These are phyloP conservation scores for Periophthalmus magnuspinnatus DNA, from an alignment of 2,797 vertebrate genomes.

Conservation along the genomic window DNA sequence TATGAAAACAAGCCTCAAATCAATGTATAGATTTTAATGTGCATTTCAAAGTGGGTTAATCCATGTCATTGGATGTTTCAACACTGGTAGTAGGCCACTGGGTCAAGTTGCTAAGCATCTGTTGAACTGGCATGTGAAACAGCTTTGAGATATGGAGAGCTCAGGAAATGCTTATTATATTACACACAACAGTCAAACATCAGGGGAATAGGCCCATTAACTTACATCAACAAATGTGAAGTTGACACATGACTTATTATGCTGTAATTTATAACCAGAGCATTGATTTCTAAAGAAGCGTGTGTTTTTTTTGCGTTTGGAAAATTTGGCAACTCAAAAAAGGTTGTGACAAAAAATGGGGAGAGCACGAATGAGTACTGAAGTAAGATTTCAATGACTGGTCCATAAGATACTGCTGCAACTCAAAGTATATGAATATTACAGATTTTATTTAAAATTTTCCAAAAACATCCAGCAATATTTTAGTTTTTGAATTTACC, in stretches of 20 bases:
- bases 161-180: constrained; percentile 15
- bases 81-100: constrained; percentile 38
- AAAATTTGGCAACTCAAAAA: not conserved
- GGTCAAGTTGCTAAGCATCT: constrained; percentile 45
- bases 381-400: not conserved
- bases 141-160: constrained; percentile 38
- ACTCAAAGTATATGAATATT: too few relatives aligned
- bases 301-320: not conserved
- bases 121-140: constrained; percentile 33
- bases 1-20: not conserved
- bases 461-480: too few relatives aligned
- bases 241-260: not conserved
- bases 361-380: not conserved
- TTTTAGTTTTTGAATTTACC: too few relatives aligned
- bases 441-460: too few relatives aligned
- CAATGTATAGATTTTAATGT: not conserved
- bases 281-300: not conserved
- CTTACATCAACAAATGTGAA: not conserved
- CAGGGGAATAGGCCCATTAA: not conserved
- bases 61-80: constrained; percentile 18
- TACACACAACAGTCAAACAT: not conserved
- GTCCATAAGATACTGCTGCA: not conserved
- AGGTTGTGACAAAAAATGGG: too few relatives aligned
- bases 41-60: not conserved
- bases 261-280: not conserved